Evolutionary conservation across 2,113 vertebrate genomes (phyloP).

Genomic region (Murina feae): DNA sequence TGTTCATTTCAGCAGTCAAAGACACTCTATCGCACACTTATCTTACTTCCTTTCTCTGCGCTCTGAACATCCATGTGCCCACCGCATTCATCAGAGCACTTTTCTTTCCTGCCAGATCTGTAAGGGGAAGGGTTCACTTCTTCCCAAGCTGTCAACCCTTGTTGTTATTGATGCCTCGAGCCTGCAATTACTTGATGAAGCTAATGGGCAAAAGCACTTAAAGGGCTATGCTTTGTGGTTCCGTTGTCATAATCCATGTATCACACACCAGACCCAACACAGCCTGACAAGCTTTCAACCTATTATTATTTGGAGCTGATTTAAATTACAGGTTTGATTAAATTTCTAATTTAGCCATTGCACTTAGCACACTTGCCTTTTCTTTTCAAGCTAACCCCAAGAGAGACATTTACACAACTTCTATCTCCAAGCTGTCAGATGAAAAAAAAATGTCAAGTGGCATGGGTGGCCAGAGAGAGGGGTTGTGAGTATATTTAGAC

Average conservation of each 20-base stretch:
- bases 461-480: background rate
- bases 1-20: background rate
- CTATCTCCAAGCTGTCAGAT: background rate
- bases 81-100: background rate
- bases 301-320: conserved; percentile 26
- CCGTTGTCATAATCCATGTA: conserved; percentile 20
- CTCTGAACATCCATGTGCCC: background rate
- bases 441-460: conserved; percentile 30
- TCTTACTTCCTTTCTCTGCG: background rate
- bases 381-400: conserved; percentile 22
- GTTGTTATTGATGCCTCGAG: background rate
- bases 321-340: conserved; percentile 58
- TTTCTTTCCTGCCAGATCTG: conserved; percentile 25
- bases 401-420: conserved; percentile 23
- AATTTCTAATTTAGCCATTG: conserved; percentile 43
- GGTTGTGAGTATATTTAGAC: background rate
- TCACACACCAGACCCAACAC: conserved; percentile 32
- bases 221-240: background rate
- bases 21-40: background rate
- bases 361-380: conserved; percentile 30
- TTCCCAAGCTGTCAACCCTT: conserved; percentile 25
- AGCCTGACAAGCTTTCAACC: conserved; percentile 49
- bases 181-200: conserved; percentile 40
- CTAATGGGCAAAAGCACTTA: conserved; percentile 57
- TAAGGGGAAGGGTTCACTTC: background rate